phyloP scores from a whole-genome alignment of 2,888 invertebrate species.

The Pecten maximus region DNA sequence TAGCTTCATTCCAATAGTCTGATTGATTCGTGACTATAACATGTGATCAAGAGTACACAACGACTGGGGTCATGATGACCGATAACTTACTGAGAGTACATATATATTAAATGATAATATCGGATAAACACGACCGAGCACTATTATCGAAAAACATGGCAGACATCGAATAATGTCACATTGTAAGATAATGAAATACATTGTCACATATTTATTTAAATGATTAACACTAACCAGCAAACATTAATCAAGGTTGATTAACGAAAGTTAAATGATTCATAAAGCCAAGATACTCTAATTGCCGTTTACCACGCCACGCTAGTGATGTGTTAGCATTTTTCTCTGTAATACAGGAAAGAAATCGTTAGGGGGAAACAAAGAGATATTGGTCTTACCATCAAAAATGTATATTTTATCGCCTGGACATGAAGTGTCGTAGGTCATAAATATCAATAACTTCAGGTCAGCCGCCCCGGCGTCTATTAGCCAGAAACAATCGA shows the following conservation, averaged over 20 bases:
- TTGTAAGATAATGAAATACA: not conserved
- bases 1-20: too few relatives aligned
- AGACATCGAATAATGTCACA: not conserved
- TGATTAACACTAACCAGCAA: not conserved
- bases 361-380: not conserved
- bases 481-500: constrained; percentile 52
- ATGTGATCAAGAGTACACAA: too few relatives aligned
- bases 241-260: not conserved
- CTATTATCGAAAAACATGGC: not conserved
- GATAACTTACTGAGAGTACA: not conserved
- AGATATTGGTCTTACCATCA: constrained; percentile 44
- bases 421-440: constrained; percentile 51
- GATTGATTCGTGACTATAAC: too few relatives aligned
- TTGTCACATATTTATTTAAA: not conserved
- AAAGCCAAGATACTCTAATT: not conserved
- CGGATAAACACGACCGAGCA: not conserved
- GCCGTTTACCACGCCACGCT: not conserved
- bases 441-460: constrained; percentile 49
- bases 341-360: not conserved
- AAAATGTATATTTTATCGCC: constrained; percentile 46
- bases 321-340: not conserved
- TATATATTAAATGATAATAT: not conserved
- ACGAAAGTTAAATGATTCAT: not conserved
- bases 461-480: constrained; percentile 48
- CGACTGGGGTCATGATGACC: not conserved